Evolutionary conservation across 1,140 invertebrate species (phyloP), one percentile per base, ranked within the genome.

Genomic region (Hermatobates lingyangjiaoensis): DNA sequence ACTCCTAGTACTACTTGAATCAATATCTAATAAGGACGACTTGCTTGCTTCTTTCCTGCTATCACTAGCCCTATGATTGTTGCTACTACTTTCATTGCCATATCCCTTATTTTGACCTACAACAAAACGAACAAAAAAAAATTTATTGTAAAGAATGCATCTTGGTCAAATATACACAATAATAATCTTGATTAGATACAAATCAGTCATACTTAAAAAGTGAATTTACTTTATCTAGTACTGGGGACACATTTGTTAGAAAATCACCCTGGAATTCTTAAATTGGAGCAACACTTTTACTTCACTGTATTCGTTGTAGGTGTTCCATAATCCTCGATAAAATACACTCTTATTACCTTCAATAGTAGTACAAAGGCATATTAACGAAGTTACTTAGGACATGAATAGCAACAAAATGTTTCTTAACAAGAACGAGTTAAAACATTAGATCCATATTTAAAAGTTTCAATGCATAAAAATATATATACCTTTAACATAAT

Each of bases 1-100:
- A 58, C 79, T 78, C 63, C 79, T 77, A 55, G 76, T 76, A 60
- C 77, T 78, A 54, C 76, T 77, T 40, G 77, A 75, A 63, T 83
- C 76, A 34, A 70, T 72, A 62, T 81, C 76, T 49, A 76, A 60
- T 40, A 74, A 66, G 27, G 63, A 53, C 12, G 21, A 15, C 27
- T 48, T 34, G 5, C 28, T 40, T 21, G 30, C 18, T 27, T 15
- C 49, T 44, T 54, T 42, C 47, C 54, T 21, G 12, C 27, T 14
- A 54, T 28, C 38, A 27, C 14, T 47, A 30, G 40, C 21, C 18
- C 21, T 34, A 10, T n/a, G n/a, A 26, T 28, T 26, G 24, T 15
- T 27, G 21, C 27, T 28, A 15, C 47, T 38, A 4, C 2, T 5
- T 42, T 27, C 12, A 7, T 27, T 23, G 24, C 7, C 18, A n/a